Evolutionary conservation across 1,140 invertebrate genomes (phyloP), one percentile per base, ranked within the genome.

Genomic region (Drosophila athabasca): DNA sequence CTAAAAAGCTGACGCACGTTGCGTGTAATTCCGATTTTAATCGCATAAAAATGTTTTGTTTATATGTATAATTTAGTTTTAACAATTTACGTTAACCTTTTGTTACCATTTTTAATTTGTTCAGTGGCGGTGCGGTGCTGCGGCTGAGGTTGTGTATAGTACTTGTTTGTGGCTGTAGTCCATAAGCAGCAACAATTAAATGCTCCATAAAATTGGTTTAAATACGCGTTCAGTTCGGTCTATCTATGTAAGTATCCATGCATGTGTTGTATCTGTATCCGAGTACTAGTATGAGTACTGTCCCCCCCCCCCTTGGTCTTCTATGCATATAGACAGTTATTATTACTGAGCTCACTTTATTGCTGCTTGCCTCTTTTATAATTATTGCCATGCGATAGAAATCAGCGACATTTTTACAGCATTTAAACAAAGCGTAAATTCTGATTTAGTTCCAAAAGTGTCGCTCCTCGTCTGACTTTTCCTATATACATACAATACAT

Each of bases 61-160:
- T 88, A 89, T 88, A 88, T 87, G 83, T 87, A 89, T 88, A 88
- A 88, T 88, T 89, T 88, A 83, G 79, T 88, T 88, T 88, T 79
- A 88, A 79, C 83, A 89, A 89, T 83, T 88, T 88, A 76, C 77
- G 84, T 88, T 88, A 88, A 88, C 83, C 83, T 88, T 88, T 88
- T 88, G 83, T 88, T 88, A 88, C 67, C 84, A 83, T 88, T 89
- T 89, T 88, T 88, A 84, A 84, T 89, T 88, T 88, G 78, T 43
- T 46, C 54, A 61, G 45, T 1, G 24, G 24, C 0, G 24, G 24
- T 26, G 6, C 26, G 0, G 26, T 7, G 26, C 6, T 6, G 26
- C 1, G 26, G 0, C 35, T 58, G 46, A 52, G 62, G 64, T 62
- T 76, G 64, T 68, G 57, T 29, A 19, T 45, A 46, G 24, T 50